Percentiles rank a stretch among this genome's conserved stretches.
Conservation (phyloP, 2,113 vertebrate genomes). For the Plecturocebus donacophilus region DNA sequence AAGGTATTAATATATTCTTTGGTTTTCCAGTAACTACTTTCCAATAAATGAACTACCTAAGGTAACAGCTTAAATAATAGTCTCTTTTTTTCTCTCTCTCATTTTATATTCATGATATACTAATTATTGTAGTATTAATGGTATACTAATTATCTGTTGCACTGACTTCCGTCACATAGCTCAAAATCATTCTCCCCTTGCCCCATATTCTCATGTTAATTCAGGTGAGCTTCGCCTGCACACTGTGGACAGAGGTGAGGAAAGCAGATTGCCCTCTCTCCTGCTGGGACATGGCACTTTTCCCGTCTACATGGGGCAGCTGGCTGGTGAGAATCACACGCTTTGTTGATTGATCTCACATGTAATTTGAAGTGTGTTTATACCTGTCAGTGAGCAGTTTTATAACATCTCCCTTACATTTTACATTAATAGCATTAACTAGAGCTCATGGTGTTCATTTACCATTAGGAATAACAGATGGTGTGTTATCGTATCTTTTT, state of each 20-base stretch:
- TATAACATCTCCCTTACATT: conserved; percentile 60
- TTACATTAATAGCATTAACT: conserved; percentile 69
- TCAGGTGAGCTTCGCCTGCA: fast-evolving
- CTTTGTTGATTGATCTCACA: conserved; percentile 50
- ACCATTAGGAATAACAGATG: conserved; percentile 67
- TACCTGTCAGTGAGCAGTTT: conserved; percentile 68
- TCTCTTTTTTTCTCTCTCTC: neutral
- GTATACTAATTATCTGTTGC: neutral
- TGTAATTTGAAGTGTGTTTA: conserved; percentile 71
- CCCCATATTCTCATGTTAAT: neutral
- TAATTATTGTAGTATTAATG: neutral
- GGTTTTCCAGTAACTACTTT: conserved; percentile 4
- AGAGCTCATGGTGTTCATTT: conserved; percentile 57
- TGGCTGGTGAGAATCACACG: conserved; percentile 17
- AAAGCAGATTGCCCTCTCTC: fast-evolving
- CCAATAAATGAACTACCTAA: neutral
- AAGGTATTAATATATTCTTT: neutral
- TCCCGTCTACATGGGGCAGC: conserved; percentile 61
- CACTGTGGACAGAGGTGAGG: neutral
- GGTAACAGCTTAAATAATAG: neutral
- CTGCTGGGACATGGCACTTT: neutral
- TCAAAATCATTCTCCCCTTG: neutral
- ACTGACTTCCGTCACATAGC: neutral
- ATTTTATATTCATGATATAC: neutral
- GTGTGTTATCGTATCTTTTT: neutral